Percentiles rank a stretch among this genome's conserved stretches.
These are phyloP conservation scores for Ptilonorhynchus violaceus DNA, from an alignment of 2,113 vertebrate species.

Conservation along the genomic window DNA sequence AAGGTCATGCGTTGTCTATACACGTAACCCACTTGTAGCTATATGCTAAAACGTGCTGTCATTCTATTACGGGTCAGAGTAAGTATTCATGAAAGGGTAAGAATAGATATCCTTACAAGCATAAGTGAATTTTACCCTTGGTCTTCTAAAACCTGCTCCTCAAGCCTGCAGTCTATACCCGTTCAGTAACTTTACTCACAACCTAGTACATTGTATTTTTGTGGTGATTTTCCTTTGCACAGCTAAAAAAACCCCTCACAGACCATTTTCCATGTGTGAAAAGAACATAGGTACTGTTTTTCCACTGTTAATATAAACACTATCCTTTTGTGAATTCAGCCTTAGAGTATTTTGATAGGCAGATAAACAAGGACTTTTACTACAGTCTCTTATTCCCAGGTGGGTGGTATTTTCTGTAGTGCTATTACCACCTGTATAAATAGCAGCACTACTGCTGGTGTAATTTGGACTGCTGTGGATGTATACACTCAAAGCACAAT, in stretches of 20 bases:
- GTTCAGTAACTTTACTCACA: neutral
- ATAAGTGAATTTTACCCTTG: neutral
- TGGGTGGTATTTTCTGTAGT: conserved; percentile 11
- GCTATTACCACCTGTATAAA: conserved; percentile 35
- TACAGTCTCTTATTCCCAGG: neutral
- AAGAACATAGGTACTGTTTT: neutral
- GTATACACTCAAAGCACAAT: neutral
- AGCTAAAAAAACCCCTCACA: neutral
- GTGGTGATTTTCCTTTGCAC: neutral
- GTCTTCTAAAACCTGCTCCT: neutral
- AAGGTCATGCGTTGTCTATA: neutral
- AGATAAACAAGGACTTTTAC: conserved; percentile 14
- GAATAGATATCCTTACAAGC: neutral
- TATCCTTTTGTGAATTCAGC: neutral
- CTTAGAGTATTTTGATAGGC: neutral
- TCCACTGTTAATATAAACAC: neutral
- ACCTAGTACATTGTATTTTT: neutral
- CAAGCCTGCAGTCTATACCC: neutral
- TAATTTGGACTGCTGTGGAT: conserved; percentile 9
- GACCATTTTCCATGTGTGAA: neutral
- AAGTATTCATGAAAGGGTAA: neutral
- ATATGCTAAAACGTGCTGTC: neutral
- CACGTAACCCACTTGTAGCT: neutral
- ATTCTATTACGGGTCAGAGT: neutral
- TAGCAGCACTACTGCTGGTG: neutral